These are phyloP conservation scores for Toxotes lorentzi DNA, from an alignment of 2,797 vertebrate species.

Conservation along the genomic window DNA sequence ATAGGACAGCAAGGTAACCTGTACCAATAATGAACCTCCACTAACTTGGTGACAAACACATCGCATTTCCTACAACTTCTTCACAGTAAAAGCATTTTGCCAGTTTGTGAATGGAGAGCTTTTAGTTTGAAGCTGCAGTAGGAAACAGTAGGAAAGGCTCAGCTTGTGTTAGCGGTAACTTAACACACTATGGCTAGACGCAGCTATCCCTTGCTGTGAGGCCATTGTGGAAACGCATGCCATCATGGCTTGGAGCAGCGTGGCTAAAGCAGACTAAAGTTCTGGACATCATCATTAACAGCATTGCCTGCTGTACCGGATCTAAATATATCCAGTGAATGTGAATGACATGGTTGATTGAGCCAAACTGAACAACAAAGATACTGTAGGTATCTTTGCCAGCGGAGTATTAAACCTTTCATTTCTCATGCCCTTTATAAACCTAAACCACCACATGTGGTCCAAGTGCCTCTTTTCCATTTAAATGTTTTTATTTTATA, in stretches of 20 bases:
- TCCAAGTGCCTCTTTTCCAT: background rate
- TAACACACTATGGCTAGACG: background rate
- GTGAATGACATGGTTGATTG: slow-evolving; percentile 1
- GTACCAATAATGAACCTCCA: no score
- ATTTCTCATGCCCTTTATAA: background rate
- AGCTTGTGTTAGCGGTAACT: background rate
- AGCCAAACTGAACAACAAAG: slow-evolving; percentile 24
- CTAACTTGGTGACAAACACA: no score
- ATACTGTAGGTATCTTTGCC: background rate
- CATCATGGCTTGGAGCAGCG: background rate
- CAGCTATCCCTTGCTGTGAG: background rate
- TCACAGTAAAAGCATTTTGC: background rate
- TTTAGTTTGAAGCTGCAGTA: background rate
- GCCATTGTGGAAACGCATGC: background rate
- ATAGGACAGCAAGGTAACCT: no score
- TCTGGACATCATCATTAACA: slow-evolving; percentile 1
- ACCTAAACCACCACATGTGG: background rate
- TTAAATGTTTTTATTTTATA: background rate
- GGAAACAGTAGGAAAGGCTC: background rate
- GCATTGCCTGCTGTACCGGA: slow-evolving; percentile 10
- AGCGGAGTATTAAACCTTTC: slow-evolving; percentile 1
- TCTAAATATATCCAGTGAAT: slow-evolving; percentile 29
- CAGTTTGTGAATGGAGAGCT: background rate
- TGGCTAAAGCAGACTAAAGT: background rate
- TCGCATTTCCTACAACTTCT: background rate